These are phyloP conservation scores for Zaprionus obscuricornis DNA, from an alignment of 2,888 invertebrate species.

Conservation along the genomic window DNA sequence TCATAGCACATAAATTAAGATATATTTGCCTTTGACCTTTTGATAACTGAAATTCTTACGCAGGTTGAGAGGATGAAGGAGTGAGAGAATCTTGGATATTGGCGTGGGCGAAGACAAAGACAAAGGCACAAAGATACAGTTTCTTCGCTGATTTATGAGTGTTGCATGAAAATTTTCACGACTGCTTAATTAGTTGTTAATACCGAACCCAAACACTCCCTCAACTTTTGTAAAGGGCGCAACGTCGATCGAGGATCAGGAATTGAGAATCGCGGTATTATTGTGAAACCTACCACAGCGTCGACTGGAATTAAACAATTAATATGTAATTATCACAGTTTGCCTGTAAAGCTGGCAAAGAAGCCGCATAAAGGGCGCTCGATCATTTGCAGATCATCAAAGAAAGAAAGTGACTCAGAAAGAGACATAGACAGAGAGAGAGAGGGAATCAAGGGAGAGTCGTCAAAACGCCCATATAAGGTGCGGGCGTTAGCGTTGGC, in stretches of 20 bases:
- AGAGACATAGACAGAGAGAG: conserved; percentile 9
- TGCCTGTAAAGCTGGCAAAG: conserved; percentile 51
- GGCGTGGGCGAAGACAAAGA: conserved; percentile 38
- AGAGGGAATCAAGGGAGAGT: conserved; percentile 5
- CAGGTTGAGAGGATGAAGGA: too few relatives aligned
- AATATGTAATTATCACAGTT: conserved; percentile 81
- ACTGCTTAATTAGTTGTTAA: conserved; percentile 68
- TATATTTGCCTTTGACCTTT: background rate
- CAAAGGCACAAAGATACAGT: conserved; percentile 38
- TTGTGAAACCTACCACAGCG: conserved; percentile 49
- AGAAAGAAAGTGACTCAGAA: background rate
- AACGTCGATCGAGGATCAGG: conserved; percentile 14
- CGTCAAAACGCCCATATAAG: conserved; percentile 69
- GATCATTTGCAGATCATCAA: conserved; percentile 1
- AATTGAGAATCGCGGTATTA: background rate
- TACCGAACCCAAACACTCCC: conserved; percentile 53
- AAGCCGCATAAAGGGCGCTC: conserved; percentile 27
- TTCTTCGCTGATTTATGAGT: conserved; percentile 55
- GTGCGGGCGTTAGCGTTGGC: conserved; percentile 56
- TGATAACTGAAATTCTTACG: too few relatives aligned
- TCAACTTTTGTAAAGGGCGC: conserved; percentile 35
- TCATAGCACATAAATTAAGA: background rate
- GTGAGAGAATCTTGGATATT: conserved; percentile 15
- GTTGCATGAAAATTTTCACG: conserved; percentile 32
- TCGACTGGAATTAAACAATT: conserved; percentile 75